Conservation (phyloP, 2,113 vertebrate species). For the Amazona vittata region DNA sequence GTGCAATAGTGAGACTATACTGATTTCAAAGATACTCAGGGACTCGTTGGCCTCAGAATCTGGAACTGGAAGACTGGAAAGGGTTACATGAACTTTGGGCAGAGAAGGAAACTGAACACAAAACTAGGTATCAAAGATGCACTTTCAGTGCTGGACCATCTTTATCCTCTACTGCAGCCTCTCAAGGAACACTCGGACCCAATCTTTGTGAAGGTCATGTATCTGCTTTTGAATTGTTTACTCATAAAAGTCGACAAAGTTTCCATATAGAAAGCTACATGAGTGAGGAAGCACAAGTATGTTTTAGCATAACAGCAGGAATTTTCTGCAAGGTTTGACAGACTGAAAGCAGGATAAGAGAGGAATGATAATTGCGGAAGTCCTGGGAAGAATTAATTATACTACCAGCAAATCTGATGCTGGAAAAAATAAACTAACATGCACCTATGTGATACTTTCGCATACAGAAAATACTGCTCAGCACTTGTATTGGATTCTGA, state of each 20-base stretch:
- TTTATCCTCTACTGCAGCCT: fast-evolving
- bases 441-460: not conserved
- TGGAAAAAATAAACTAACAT: not conserved
- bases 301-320: not conserved
- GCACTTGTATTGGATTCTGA: not conserved
- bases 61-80: not conserved
- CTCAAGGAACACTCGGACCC: not conserved
- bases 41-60: not conserved
- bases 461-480: not conserved
- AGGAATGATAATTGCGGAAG: not conserved
- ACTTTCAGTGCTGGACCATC: not conserved
- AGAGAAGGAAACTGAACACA: not conserved
- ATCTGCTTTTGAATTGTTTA: not conserved
- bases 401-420: not conserved
- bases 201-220: not conserved
- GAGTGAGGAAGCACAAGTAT: not conserved
- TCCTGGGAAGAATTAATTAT: slow-evolving; percentile 6
- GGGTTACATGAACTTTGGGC: not conserved
- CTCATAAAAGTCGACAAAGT: not conserved
- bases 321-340: not conserved
- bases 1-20: not conserved
- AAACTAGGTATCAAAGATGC: not conserved
- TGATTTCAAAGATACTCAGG: not conserved
- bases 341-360: not conserved
- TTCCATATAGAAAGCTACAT: not conserved